A percentile compares a stretch with the other conserved stretches of the same genome.
phyloP scores from a whole-genome alignment of 2,888 invertebrate species.

The Stictocephala bisonia region DNA sequence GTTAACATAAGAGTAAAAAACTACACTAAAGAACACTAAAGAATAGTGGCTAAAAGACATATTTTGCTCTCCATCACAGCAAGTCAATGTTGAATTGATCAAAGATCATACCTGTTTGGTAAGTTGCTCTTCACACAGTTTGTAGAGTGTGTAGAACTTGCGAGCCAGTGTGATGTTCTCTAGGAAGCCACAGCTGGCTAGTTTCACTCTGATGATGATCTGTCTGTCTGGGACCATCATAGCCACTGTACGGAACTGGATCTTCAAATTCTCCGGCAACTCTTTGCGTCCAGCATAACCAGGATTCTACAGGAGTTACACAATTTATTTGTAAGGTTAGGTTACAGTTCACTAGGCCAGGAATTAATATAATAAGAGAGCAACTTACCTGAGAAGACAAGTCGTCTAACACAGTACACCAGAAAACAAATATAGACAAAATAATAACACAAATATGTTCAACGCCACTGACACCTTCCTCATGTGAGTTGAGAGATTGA shows the following conservation, averaged over 20 bases:
- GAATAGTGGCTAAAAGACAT: neutral
- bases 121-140: slow-evolving; percentile 95
- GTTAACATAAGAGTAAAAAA: neutral
- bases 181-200: slow-evolving; percentile 95
- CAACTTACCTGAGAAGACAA: no score
- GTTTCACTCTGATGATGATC: slow-evolving; percentile 95
- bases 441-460: no score
- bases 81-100: neutral
- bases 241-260: slow-evolving; percentile 96
- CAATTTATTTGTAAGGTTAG: no score
- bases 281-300: slow-evolving; percentile 97
- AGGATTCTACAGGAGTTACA: slow-evolving; percentile 85
- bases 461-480: no score
- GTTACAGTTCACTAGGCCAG: no score
- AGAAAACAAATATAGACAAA: no score
- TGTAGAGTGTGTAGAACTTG: slow-evolving; percentile 96
- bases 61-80: neutral
- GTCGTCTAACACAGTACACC: no score
- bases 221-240: slow-evolving; percentile 99
- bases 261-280: slow-evolving; percentile 95
- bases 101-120: slow-evolving; percentile 85
- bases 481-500: no score
- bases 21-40: neutral
- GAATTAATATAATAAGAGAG: no score
- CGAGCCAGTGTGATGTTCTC: slow-evolving; percentile 95